phyloP scores from a whole-genome alignment of 2,113 vertebrate species.

The Chaetura pelagica region DNA sequence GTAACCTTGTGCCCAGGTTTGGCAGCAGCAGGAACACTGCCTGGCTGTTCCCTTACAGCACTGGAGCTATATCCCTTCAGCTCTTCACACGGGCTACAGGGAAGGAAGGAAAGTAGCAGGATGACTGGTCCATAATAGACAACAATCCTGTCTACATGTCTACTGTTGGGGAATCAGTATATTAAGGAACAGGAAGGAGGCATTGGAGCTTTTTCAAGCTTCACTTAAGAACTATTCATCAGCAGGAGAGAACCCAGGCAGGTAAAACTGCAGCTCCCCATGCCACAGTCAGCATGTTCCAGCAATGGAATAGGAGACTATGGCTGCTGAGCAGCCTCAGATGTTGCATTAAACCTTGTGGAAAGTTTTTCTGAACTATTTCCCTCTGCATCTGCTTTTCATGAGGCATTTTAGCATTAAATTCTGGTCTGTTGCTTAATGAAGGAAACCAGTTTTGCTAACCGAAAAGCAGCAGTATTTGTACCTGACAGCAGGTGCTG shows the following conservation, averaged over 20 bases:
- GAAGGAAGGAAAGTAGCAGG: background rate
- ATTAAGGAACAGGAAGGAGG: background rate
- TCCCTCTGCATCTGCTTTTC: background rate
- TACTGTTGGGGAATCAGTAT: background rate
- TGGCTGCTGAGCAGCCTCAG: background rate
- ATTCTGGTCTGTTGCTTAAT: background rate
- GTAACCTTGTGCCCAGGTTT: background rate
- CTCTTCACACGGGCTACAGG: background rate
- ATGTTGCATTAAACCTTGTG: background rate
- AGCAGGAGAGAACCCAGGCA: background rate
- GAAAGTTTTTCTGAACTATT: background rate
- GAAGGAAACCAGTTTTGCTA: background rate
- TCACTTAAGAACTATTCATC: background rate
- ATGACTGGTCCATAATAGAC: background rate
- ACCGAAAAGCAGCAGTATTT: background rate
- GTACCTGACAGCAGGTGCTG: background rate
- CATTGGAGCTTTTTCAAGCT: background rate
- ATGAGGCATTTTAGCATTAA: constrained; percentile 25
- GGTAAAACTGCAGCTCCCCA: background rate
- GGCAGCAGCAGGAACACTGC: background rate
- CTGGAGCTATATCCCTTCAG: no score
- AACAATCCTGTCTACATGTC: background rate
- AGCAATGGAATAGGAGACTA: background rate
- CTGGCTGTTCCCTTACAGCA: background rate
- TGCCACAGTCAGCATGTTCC: background rate